Evolutionary conservation across 64 coral and sea anemone genomes (phyloP), one percentile per base, ranked within the genome.

Genomic region (Orbicella faveolata): DNA sequence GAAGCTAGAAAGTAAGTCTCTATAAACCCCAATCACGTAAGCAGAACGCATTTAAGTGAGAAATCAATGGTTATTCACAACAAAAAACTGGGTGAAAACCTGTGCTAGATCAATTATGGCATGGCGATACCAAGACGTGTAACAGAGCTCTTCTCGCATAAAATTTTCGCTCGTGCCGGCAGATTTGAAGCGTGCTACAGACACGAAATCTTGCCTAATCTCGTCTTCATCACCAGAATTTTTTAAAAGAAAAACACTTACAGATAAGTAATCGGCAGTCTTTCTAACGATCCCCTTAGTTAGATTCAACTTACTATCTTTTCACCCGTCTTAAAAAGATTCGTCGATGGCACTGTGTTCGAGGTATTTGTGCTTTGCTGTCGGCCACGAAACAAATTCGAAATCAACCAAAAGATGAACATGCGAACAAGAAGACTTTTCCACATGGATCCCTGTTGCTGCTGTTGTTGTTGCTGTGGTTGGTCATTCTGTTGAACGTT

Each of bases 361-460:
- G 84, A 34, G 20, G 83, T 70, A 17, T 20, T 88, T 17, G 68
- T 44, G n/a, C 25, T 75, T 52, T 87, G 84, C 65, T 95, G 89
- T 51, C 78, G 69, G 34, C 93, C 84, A 76, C 84, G 76, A 88
- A 95, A 95, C 48, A 95, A 79, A 72, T 91, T 90, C 51, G 93
- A 87, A 48, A 95, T 88, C 23, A 95, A 61, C 89, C 89, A 95
- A 63, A 95, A 88, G 33, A 95, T 81, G 39, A 95, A 95, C 64
- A 95, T 95, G 12, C 83, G 83, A 82, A 90, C 72, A 11, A 95
- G 67, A 75, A 95, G 73, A 68, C 89, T 64, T 63, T 95, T 95
- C 93, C 93, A 95, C 63, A 89, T 68, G 0, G 93, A 88, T 8
- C 90, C 89, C 36, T 95, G 84, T 20, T 87, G 88, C 26, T 90